phyloP scores from a whole-genome alignment of 2,797 vertebrate species.

The Sarcoramphus papa region DNA sequence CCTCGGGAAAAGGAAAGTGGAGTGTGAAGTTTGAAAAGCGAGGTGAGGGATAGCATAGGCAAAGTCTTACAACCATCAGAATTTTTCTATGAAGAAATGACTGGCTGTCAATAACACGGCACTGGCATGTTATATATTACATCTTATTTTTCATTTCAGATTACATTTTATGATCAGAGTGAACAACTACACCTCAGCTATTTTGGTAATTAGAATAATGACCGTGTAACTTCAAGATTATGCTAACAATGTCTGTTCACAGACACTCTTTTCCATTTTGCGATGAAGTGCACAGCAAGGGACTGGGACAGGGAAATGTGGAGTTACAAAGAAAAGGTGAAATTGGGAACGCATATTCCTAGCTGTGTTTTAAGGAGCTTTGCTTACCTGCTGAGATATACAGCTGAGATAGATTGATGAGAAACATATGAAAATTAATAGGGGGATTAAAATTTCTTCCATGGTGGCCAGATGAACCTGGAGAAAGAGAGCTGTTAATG shows the following conservation, averaged over 20 bases:
- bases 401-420: not conserved
- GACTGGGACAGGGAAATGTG: not conserved
- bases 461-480: fast-evolving
- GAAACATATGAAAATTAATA: not conserved
- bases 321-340: too few relatives aligned
- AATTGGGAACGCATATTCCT: not conserved
- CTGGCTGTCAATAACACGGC: not conserved
- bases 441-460: not conserved
- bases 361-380: not conserved
- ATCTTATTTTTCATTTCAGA: not conserved
- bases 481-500: fast-evolving
- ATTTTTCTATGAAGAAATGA: not conserved
- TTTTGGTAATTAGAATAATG: not conserved
- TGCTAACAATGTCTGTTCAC: not conserved
- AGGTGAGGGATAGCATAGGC: too few relatives aligned
- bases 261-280: not conserved
- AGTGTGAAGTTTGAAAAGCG: not conserved
- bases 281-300: fast-evolving
- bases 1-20: not conserved
- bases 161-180: not conserved
- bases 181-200: not conserved
- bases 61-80: not conserved
- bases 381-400: not conserved
- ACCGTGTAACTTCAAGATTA: too few relatives aligned
- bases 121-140: too few relatives aligned